Conservation (phyloP, 2,797 vertebrate genomes). For the Loris lydekkerianus region DNA sequence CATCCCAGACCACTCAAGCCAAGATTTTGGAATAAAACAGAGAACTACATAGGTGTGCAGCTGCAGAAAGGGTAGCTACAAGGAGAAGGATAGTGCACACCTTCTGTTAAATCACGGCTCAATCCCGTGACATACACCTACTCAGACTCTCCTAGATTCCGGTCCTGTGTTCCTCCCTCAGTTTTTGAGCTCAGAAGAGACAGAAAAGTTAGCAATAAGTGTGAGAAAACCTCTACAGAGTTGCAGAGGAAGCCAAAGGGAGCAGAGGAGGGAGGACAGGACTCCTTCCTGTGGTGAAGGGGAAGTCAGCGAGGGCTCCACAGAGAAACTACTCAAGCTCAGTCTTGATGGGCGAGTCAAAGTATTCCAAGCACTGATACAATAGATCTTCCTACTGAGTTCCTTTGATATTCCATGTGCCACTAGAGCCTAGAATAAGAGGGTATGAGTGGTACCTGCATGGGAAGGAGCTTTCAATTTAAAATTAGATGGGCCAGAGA, state of each 20-base stretch:
- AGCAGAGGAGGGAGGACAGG: not conserved
- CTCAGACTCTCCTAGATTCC: not conserved
- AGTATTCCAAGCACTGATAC: not conserved
- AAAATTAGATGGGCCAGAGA: not conserved
- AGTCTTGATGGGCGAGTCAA: not conserved
- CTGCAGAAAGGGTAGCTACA: not conserved
- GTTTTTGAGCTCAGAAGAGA: not conserved
- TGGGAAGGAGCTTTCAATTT: not conserved
- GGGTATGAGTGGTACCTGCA: not conserved
- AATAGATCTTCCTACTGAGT: not conserved
- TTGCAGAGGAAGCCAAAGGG: constrained; percentile 6
- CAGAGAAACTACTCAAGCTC: not conserved
- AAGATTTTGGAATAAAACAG: not conserved
- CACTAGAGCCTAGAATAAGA: not conserved
- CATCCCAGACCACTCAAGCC: not conserved
- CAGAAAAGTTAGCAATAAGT: not conserved
- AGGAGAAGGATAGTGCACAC: not conserved
- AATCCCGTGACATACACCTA: not conserved
- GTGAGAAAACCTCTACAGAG: not conserved
- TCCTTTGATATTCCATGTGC: not conserved
- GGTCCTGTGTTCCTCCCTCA: not conserved
- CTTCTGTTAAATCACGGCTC: not conserved
- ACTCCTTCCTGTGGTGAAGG: not conserved
- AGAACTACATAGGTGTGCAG: not conserved
- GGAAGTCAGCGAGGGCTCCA: not conserved